Percentiles rank a stretch among this genome's conserved stretches.
These are phyloP conservation scores for Furcifer pardalis DNA, from an alignment of 2,797 vertebrate genomes.

Conservation along the genomic window DNA sequence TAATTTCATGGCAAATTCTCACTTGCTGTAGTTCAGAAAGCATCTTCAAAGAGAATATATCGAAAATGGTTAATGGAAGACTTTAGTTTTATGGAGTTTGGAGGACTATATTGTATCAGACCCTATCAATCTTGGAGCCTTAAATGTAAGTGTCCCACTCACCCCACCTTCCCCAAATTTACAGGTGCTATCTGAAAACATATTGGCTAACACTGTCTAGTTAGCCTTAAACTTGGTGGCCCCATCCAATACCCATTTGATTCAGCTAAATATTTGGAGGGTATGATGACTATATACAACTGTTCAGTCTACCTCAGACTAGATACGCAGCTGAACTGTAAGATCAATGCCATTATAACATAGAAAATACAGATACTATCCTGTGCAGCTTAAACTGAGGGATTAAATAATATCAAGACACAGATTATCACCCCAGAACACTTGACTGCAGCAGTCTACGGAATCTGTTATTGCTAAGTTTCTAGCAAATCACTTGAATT, in stretches of 20 bases:
- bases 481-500: slow-evolving; percentile 66
- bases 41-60: background rate
- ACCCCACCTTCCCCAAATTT: background rate
- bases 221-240: slow-evolving; percentile 39
- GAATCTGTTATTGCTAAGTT: slow-evolving; percentile 52
- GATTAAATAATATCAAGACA: slow-evolving; percentile 25
- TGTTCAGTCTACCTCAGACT: slow-evolving; percentile 77
- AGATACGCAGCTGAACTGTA: slow-evolving; percentile 61
- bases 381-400: slow-evolving; percentile 50
- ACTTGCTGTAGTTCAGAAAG: background rate
- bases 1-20: background rate
- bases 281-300: slow-evolving; percentile 49
- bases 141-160: background rate
- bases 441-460: slow-evolving; percentile 50
- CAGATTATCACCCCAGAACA: slow-evolving; percentile 45
- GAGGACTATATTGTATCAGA: background rate
- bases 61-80: background rate
- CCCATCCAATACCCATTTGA: slow-evolving; percentile 43
- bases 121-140: background rate
- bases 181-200: slow-evolving; percentile 32
- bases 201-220: slow-evolving; percentile 7
- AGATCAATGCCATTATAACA: slow-evolving; percentile 8
- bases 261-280: slow-evolving; percentile 51
- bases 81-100: background rate
- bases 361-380: slow-evolving; percentile 46